These are phyloP conservation scores for Chloroceryle aenea DNA, from an alignment of 2,113 vertebrate genomes.

Conservation along the genomic window DNA sequence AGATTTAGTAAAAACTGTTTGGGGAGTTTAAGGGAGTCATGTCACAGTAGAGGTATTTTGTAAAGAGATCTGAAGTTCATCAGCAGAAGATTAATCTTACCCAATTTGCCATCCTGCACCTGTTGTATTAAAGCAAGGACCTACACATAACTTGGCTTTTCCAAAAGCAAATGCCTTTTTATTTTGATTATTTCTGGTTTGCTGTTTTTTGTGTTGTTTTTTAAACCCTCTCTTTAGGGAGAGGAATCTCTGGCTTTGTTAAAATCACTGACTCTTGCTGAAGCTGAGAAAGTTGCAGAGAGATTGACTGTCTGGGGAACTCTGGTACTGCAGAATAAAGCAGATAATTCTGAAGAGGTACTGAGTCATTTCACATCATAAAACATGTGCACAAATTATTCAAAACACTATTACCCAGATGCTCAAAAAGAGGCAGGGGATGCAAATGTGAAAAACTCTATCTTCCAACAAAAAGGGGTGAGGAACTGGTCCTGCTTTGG, in stretches of 20 bases:
- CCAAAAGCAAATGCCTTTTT: not conserved
- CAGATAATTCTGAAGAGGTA: constrained; percentile 80
- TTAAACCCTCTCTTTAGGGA: constrained; percentile 62
- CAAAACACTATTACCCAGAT: not conserved
- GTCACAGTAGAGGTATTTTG: not conserved
- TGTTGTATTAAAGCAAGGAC: not conserved
- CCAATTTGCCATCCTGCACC: too few species aligned
- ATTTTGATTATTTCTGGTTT: not conserved
- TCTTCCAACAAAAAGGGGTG: not conserved
- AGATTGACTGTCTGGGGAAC: constrained; percentile 85
- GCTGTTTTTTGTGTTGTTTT: not conserved
- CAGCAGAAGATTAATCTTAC: not conserved
- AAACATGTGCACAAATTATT: not conserved
- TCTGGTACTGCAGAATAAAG: constrained; percentile 81
- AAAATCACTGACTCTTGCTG: constrained; percentile 78
- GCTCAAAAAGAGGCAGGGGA: not conserved
- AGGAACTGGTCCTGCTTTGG: not conserved
- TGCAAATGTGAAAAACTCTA: not conserved
- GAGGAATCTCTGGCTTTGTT: constrained; percentile 82
- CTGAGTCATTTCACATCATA: not conserved
- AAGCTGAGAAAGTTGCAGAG: constrained; percentile 84
- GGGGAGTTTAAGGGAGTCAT: not conserved
- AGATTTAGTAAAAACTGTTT: not conserved
- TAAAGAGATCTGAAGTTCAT: not conserved
- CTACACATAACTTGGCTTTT: not conserved